These are phyloP conservation scores for Agapetus fuscipes DNA, from an alignment of 2,888 invertebrate species.

Conservation along the genomic window DNA sequence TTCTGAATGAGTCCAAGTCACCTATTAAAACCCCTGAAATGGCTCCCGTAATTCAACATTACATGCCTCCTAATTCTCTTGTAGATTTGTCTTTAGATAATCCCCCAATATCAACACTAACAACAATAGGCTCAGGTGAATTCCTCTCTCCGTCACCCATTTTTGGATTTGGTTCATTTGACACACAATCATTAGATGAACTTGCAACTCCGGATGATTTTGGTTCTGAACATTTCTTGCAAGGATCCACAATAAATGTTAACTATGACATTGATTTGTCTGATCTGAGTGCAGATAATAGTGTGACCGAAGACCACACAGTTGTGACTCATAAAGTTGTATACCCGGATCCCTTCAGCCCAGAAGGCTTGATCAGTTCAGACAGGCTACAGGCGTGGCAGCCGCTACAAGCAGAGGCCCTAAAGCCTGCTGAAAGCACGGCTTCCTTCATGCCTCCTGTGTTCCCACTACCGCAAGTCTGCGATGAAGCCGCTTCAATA, in stretches of 20 bases:
- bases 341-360: slow-evolving; percentile 45
- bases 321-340: slow-evolving; percentile 26
- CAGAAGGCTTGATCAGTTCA: slow-evolving; percentile 35
- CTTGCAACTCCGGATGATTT: slow-evolving; percentile 52
- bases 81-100: slow-evolving; percentile 17
- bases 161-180: slow-evolving; percentile 44
- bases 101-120: slow-evolving; percentile 17
- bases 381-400: slow-evolving; percentile 35
- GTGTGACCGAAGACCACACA: slow-evolving; percentile 48
- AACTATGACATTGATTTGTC: slow-evolving; percentile 71
- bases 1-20: no score
- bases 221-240: slow-evolving; percentile 41
- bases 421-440: neutral
- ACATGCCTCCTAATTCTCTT: slow-evolving; percentile 24
- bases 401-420: slow-evolving; percentile 22
- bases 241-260: slow-evolving; percentile 57
- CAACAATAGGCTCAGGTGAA: slow-evolving; percentile 32
- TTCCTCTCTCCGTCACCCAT: slow-evolving; percentile 50
- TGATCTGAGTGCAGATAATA: slow-evolving; percentile 64
- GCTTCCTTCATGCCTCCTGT: neutral
- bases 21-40: neutral
- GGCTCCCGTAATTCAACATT: neutral
- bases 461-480: slow-evolving; percentile 6
- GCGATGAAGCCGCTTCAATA: slow-evolving; percentile 27
- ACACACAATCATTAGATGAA: slow-evolving; percentile 49